Evolutionary conservation across 30 jellyfish, hydroid and myxozoan species (phyloP).

Genomic region (Aurelia aurita): DNA sequence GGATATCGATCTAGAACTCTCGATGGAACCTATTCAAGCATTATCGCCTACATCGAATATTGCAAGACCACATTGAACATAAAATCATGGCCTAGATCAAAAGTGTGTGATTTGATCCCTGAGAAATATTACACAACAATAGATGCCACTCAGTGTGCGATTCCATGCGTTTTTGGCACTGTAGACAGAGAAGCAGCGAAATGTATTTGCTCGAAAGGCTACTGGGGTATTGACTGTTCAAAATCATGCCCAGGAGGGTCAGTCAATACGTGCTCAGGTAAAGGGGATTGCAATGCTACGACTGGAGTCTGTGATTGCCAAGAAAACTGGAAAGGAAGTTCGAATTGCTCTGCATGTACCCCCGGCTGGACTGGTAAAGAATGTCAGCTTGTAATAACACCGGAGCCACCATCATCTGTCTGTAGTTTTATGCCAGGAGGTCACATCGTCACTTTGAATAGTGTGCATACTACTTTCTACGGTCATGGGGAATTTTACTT

Average conservation of each 20-base stretch:
- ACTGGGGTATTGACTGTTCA: slow-evolving; percentile 72
- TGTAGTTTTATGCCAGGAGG: slow-evolving; percentile 74
- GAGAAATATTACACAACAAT: slow-evolving; percentile 33
- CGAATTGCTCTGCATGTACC: slow-evolving; percentile 69
- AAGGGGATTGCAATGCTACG: slow-evolving; percentile 65
- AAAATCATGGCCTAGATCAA: slow-evolving; percentile 31
- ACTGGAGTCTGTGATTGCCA: slow-evolving; percentile 72
- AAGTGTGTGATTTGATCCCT: slow-evolving; percentile 38
- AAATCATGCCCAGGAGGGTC: slow-evolving; percentile 65
- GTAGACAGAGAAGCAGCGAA: slow-evolving; percentile 1
- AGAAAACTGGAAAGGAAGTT: slow-evolving; percentile 76
- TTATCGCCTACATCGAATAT: slow-evolving; percentile 45
- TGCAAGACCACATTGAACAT: slow-evolving; percentile 32
- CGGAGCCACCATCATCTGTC: slow-evolving; percentile 57
- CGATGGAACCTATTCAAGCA: slow-evolving; percentile 7
- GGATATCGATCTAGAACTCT: slow-evolving; percentile 10
- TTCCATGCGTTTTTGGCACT: slow-evolving; percentile 57
- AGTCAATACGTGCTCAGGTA: slow-evolving; percentile 43
- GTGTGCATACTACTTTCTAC: slow-evolving; percentile 67
- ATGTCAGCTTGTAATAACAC: slow-evolving; percentile 60
- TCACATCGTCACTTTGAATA: slow-evolving; percentile 55
- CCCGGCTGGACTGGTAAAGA: slow-evolving; percentile 77
- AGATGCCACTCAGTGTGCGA: slow-evolving; percentile 29
- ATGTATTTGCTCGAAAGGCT: slow-evolving; percentile 59
- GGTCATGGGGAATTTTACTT: slow-evolving; percentile 72